Conservation (phyloP, 2,113 vertebrate species). For the Pomatostomus ruficeps region DNA sequence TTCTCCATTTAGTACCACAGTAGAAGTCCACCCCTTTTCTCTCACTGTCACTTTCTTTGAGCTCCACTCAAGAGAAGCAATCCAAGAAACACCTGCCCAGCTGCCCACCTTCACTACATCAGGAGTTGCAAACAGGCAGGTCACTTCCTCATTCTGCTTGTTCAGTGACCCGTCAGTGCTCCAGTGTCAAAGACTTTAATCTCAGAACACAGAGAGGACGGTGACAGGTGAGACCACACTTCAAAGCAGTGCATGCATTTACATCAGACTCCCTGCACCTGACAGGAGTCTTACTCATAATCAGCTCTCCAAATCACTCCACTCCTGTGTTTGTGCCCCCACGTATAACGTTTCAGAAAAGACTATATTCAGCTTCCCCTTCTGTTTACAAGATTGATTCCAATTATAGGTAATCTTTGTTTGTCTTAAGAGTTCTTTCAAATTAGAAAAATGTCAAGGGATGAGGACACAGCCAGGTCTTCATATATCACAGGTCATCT, state of each 20-base stretch:
- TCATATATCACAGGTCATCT: rapidly evolving
- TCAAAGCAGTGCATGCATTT: not conserved
- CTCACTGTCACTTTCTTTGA: not conserved
- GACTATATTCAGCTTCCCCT: not conserved
- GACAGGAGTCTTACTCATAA: not conserved
- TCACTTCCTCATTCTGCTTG: not conserved
- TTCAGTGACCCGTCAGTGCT: not conserved
- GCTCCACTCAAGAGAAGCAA: not conserved
- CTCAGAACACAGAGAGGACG: not conserved
- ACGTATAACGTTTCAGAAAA: not conserved
- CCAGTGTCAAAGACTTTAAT: not conserved
- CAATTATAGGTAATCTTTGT: not conserved
- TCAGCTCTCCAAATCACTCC: not conserved
- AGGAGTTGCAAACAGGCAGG: not conserved
- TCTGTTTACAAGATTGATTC: not conserved
- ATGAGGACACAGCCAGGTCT: not conserved
- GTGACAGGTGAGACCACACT: not conserved
- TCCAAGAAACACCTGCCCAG: not conserved
- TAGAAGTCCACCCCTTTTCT: not conserved
- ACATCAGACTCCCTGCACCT: not conserved
- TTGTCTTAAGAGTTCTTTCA: not conserved
- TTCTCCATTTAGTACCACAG: not conserved
- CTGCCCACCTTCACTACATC: not conserved
- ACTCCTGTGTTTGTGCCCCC: not conserved
- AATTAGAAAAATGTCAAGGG: not conserved